Conservation (phyloP, 1,140 invertebrate species). For the Bombyx mori region ASM3026992v2 NC_085121.1:13156001-13156500, state of each 20-base stretch:
- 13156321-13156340: conserved; percentile 8
- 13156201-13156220: too few species aligned
- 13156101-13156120: too few species aligned
- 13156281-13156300: neutral
- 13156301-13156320: neutral
- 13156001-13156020: too few species aligned
- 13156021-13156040: too few species aligned
- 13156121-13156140: too few species aligned
- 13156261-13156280: neutral
- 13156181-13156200: too few species aligned
- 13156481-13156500: neutral
- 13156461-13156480: neutral
- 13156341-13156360: conserved; percentile 9
- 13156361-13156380: conserved; percentile 15
- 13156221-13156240: too few species aligned
- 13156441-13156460: neutral
- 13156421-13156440: conserved; percentile 1
- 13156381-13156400: conserved; percentile 1
- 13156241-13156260: neutral
- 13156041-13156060: too few species aligned
- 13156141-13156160: too few species aligned
- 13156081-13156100: too few species aligned
- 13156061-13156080: too few species aligned
- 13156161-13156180: too few species aligned
- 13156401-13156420: conserved; percentile 7